Evolutionary conservation across 1,140 invertebrate species (phyloP).

Genomic region (Achatina immaculata): DNA sequence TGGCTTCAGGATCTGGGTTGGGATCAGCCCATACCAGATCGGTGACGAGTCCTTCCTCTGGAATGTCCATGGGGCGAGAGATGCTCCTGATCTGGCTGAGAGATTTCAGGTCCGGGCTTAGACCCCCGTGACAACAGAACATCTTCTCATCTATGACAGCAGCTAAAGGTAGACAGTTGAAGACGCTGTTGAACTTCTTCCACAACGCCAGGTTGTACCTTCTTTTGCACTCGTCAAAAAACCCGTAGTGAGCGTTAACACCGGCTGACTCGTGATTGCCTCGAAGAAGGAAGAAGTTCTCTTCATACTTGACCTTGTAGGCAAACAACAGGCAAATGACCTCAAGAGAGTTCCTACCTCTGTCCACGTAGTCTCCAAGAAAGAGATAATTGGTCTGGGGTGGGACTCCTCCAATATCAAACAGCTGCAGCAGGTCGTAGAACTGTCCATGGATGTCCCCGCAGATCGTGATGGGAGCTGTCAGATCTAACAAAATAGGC

Average conservation of each 20-base stretch:
- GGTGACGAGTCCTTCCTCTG: conserved; percentile 6
- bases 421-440: conserved; percentile 30
- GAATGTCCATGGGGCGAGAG: background rate
- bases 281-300: conserved; percentile 30
- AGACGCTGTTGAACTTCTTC: conserved; percentile 35
- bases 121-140: conserved; percentile 32
- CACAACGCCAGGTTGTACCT: conserved; percentile 3
- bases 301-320: conserved; percentile 21
- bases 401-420: conserved; percentile 17
- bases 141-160: conserved; percentile 26
- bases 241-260: conserved; percentile 20
- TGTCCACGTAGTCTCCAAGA: conserved; percentile 33
- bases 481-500: background rate
- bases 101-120: conserved; percentile 17
- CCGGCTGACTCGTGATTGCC: conserved; percentile 17
- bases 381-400: conserved; percentile 33
- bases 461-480: conserved; percentile 20
- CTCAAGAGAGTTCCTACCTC: conserved; percentile 25
- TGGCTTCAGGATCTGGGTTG: background rate
- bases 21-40: conserved; percentile 33
- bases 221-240: conserved; percentile 22
- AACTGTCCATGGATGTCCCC: conserved; percentile 35
- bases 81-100: conserved; percentile 1
- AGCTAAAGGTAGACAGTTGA: conserved; percentile 27
- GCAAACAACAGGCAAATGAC: conserved; percentile 31